These are phyloP conservation scores for Craniophora ligustri DNA, from an alignment of 2,888 invertebrate species.

Conservation along the genomic window DNA sequence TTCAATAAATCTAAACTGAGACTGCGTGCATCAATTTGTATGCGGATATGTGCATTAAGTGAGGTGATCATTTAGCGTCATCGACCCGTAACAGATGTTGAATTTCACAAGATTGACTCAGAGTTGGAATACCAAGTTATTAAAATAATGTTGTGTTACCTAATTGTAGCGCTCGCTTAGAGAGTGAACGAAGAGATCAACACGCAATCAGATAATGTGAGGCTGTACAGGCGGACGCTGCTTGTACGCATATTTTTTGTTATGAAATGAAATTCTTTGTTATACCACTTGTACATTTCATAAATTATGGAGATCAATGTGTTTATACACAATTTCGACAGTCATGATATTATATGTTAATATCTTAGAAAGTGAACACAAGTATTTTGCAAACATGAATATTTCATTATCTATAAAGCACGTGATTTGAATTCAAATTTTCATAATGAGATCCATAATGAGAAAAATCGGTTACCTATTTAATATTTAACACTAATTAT, in stretches of 20 bases:
- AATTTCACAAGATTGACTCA: conserved; percentile 66
- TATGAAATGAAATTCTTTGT: too few species aligned
- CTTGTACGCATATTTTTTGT: conserved; percentile 16
- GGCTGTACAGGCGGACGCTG: conserved; percentile 37
- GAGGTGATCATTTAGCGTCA: conserved; percentile 34
- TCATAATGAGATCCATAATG: too few species aligned
- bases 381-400: too few species aligned
- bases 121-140: conserved; percentile 64
- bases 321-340: not conserved
- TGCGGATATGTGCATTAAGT: conserved; percentile 34
- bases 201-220: conserved; percentile 66
- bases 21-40: conserved; percentile 34
- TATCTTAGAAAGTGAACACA: too few species aligned
- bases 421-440: too few species aligned
- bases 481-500: too few species aligned
- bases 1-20: conserved; percentile 20
- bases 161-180: conserved; percentile 66
- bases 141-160: conserved; percentile 71
- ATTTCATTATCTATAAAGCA: too few species aligned
- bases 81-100: conserved; percentile 45
- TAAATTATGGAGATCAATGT: not conserved
- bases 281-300: too few species aligned
- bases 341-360: too few species aligned
- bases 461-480: too few species aligned
- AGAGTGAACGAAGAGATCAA: conserved; percentile 60